Evolutionary conservation across 92 coral and sea anemone species (phyloP), one percentile per base, ranked within the genome.

Genomic region (Heliopora coerulea): DNA sequence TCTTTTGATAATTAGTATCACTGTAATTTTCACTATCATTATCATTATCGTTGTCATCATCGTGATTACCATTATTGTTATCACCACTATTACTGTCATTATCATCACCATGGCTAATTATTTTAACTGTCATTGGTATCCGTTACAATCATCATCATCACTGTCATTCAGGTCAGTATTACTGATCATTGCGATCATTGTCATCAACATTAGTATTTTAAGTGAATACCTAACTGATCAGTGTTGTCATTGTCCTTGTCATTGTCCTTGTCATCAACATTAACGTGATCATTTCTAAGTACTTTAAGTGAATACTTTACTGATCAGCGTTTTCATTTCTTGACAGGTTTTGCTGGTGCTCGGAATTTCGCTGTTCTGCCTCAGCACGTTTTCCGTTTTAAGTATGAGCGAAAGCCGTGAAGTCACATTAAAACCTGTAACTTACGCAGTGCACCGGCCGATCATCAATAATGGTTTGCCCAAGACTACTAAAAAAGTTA

Each of bases 371-470:
- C 44, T 70, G 1, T 54, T 52, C 5, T 52, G 77, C 14, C 48
- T 70, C 46, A 70, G 77, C 41, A 70, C 77, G 19, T 70, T 70
- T 27, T 31, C 77, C 3, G 77, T 70, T 1, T n/a, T 70, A 15
- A 70, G 77, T 19, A 52, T 70, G 15, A 54, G 77, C 17, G 77
- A 70, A 35, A 70, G 63, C 54, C 63, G 54, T 52, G 27, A 21
- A 29, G 62, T n/a, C 1, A 1, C 21, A 18, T 37, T 37, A 46
- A 10, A 46, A 46, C 52, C 52, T 15, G 52, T 46, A 8, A 40
- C 13, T 40, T 48, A 17, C 21, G 20, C 40, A n/a, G 23, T 30
- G 26, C 46, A 19, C 62, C 49, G 25, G 32, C 62, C 3, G 1
- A 70, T 15, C 11, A 14, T 3, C 17, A 70, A 30, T 18, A 54